Percentiles rank a stretch among this genome's conserved stretches.
Conservation (phyloP, 2,113 vertebrate genomes). For the Chaetops frenatus region DNA sequence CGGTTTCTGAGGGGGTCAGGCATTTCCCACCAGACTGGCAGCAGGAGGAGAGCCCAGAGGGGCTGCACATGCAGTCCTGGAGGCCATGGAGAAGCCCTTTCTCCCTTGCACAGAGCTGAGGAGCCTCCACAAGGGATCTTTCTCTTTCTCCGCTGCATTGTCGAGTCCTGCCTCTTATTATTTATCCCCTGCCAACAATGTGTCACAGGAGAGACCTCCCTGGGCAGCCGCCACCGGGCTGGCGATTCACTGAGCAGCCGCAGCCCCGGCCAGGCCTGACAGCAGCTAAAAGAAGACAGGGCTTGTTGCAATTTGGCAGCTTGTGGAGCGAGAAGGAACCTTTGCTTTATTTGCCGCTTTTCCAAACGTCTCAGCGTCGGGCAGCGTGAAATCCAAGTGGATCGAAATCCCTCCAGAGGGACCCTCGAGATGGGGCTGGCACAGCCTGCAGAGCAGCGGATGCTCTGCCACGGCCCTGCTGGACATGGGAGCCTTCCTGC, state of each 20-base stretch:
- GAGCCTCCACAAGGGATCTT: slow-evolving; percentile 42
- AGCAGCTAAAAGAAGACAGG: slow-evolving; percentile 5
- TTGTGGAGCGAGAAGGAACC: neutral
- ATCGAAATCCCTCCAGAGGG: neutral
- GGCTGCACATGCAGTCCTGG: neutral
- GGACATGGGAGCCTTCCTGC: neutral
- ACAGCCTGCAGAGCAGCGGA: neutral
- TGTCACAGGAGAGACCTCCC: slow-evolving; percentile 39
- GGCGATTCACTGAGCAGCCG: neutral
- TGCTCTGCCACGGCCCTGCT: fast-evolving
- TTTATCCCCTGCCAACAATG: slow-evolving; percentile 49
- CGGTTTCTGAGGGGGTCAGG: neutral
- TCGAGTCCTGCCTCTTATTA: slow-evolving; percentile 10
- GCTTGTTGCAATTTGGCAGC: slow-evolving; percentile 30
- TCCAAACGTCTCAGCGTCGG: neutral
- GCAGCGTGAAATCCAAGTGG: slow-evolving; percentile 29
- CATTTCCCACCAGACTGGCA: slow-evolving; percentile 20
- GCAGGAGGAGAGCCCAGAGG: neutral
- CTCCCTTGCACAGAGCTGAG: neutral
- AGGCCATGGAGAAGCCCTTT: neutral
- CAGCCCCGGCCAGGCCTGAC: neutral
- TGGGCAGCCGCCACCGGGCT: neutral
- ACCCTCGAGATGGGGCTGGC: neutral
- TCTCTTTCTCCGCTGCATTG: neutral
- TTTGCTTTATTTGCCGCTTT: slow-evolving; percentile 32